Evolutionary conservation across 2,113 vertebrate genomes (phyloP), one percentile per base, ranked within the genome.

Genomic region (Lota lota): DNA sequence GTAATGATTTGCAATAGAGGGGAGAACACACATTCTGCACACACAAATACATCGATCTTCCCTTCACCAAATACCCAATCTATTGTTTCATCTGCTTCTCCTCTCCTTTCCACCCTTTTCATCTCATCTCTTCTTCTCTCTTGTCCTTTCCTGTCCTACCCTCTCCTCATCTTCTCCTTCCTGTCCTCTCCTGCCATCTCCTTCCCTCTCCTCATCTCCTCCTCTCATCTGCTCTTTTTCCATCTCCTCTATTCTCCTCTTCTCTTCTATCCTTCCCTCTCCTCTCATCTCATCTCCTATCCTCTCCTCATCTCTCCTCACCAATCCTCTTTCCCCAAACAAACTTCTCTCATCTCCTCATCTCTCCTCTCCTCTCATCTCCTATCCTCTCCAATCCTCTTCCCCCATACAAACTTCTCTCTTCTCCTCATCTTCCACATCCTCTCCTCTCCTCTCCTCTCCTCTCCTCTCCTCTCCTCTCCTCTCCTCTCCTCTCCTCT

Each of bases 1-100:
- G 64, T 85, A 88, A 92, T 83, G 84, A 84, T 67, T 51, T 56
- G 66, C 80, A 62, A 72, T 70, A 67, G 63, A 63, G 66, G 66
- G 72, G 73, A 56, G 21, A 61, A 63, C 22, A 15, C 75, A 74
- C 62, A 58, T 56, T 79, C 74, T 73, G 58, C 72, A 79, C 70
- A 56, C 59, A 61, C 67, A 36, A 54, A 67, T 58, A 63, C 12
- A 50, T 10, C 3, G 7, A 40, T 40, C 36, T 11, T 40, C 7
- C 36, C 36, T 33, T 40, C 36, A 40, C 36, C 36, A 40, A 40
- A 40, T 40, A 40, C 6, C 36, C 36, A 11, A 40, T 6, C 36
- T 40, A 40, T 40, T 40, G 36, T 40, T 40, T 5, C 36, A 40
- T 40, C 36, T 40, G 36, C 36, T 40, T 40, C 36, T 40, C 36